These are phyloP conservation scores for Lithophane ornitopus DNA, from an alignment of 2,888 invertebrate genomes.

Conservation along the genomic window DNA sequence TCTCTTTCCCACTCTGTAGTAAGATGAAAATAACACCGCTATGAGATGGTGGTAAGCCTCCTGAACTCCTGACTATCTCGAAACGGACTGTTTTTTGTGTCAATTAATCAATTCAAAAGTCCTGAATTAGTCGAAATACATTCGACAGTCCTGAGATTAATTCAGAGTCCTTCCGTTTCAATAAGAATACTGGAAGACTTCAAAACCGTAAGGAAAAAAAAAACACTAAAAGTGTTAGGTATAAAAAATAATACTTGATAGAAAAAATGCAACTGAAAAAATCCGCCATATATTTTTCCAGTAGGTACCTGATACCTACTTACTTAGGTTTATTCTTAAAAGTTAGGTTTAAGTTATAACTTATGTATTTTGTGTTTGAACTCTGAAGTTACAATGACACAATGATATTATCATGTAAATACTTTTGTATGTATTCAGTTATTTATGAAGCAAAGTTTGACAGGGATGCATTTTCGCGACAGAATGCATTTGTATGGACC, in stretches of 20 bases:
- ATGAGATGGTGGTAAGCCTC: background rate
- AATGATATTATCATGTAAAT: conserved; percentile 44
- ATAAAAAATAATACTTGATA: background rate
- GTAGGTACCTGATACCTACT: background rate
- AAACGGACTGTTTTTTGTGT: background rate
- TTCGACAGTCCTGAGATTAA: background rate
- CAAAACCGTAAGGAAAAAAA: background rate
- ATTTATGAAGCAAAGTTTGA: conserved; percentile 42
- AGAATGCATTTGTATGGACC: conserved; percentile 10
- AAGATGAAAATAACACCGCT: background rate
- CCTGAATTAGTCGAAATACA: background rate
- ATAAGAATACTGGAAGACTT: background rate
- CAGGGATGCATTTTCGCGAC: conserved; percentile 18
- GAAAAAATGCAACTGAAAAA: conserved; percentile 48
- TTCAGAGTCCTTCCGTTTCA: too few species aligned
- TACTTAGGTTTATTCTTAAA: conserved; percentile 7
- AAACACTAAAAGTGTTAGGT: background rate
- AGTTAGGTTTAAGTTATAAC: conserved; percentile 33
- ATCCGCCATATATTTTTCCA: conserved; percentile 34
- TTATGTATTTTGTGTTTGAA: conserved; percentile 22
- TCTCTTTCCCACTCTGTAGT: background rate
- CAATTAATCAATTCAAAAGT: too few species aligned
- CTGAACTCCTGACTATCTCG: background rate
- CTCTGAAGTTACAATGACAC: conserved; percentile 10
- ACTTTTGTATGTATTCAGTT: conserved; percentile 29